Evolutionary conservation across 2,888 invertebrate species (phyloP), one percentile per base, ranked within the genome.

Genomic region (Perizoma affinitatum): DNA sequence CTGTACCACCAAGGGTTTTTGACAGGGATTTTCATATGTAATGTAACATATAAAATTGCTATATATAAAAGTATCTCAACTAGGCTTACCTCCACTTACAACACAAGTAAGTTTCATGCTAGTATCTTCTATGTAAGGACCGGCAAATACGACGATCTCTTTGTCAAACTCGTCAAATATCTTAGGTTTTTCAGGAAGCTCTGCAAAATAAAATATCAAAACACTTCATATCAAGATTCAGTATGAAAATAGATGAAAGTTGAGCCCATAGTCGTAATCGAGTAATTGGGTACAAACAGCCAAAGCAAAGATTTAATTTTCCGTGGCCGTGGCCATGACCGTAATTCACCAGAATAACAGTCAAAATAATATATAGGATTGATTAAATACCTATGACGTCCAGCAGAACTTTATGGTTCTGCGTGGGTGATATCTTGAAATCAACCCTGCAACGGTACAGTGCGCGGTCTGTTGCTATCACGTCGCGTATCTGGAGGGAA

Each of bases 361-460:
- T n/a, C 38, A 38, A 38, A 38, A 38, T 7, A 38, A 38, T 38
- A 6, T 38, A 38, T 38, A 38, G 4, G 38, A 22, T 22, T 22
- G 22, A 22, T 22, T 1, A 42, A 5, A 9, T 58, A 97, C 97
- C 95, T 71, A 97, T 95, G 61, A 97, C 95, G 69, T 94, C 94
- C 61, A 97, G 92, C 67, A 94, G 93, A 63, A 96, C 94, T 76
- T 95, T 94, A 61, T 95, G 94, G 82, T 96, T 96, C 69, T 94
- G 94, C 7, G 97, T 96, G 0, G 96, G 96, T 8, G 96, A 96
- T 70, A 95, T 94, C 73, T 95, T 94, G 86, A 96, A 97, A 86
- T 97, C 97, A 50, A 97, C 96, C 58, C 96, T 88, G 83, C 97
- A 97, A 61, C 96, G 93, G 85, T 97, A 97, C 70, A 96, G 93